These are phyloP conservation scores for Rhagonycha lutea DNA, from an alignment of 2,888 invertebrate genomes.

Conservation along the genomic window DNA sequence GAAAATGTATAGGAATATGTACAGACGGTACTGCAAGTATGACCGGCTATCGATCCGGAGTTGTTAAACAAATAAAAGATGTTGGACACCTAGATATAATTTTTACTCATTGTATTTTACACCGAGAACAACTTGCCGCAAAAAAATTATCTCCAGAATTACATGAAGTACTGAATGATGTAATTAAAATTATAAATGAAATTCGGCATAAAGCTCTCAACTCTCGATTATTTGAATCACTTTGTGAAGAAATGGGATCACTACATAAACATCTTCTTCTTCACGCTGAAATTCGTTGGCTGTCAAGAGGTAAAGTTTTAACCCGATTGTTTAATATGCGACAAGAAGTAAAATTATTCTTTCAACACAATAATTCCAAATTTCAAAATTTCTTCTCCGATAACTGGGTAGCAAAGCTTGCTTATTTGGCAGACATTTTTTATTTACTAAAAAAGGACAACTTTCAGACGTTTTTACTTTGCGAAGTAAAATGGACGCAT, in stretches of 20 bases:
- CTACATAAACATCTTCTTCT: constrained; percentile 35
- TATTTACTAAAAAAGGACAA: neutral
- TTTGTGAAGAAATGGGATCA: constrained; percentile 36
- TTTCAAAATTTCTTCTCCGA: constrained; percentile 8
- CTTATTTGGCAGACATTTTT: neutral
- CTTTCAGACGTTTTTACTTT: neutral
- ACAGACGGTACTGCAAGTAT: constrained; percentile 25
- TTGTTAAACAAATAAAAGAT: constrained; percentile 12
- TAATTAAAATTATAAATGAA: constrained; percentile 35
- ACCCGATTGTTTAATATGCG: constrained; percentile 34
- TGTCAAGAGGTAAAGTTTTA: constrained; percentile 35
- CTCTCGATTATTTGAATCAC: constrained; percentile 35
- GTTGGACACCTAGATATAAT: constrained; percentile 16
- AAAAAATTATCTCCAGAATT: constrained; percentile 37
- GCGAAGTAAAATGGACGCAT: too few relatives aligned
- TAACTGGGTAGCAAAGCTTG: neutral
- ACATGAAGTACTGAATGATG: constrained; percentile 35
- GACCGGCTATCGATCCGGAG: constrained; percentile 21
- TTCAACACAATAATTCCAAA: constrained; percentile 31
- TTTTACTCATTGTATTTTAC: constrained; percentile 36
- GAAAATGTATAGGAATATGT: constrained; percentile 23
- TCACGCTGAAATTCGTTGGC: constrained; percentile 37
- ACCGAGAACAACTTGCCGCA: constrained; percentile 37
- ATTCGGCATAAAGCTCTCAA: constrained; percentile 38
- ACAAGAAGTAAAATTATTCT: constrained; percentile 36